Evolutionary conservation across 2,888 invertebrate genomes (phyloP).

Genomic region (Asteroscopus sphinx): DNA sequence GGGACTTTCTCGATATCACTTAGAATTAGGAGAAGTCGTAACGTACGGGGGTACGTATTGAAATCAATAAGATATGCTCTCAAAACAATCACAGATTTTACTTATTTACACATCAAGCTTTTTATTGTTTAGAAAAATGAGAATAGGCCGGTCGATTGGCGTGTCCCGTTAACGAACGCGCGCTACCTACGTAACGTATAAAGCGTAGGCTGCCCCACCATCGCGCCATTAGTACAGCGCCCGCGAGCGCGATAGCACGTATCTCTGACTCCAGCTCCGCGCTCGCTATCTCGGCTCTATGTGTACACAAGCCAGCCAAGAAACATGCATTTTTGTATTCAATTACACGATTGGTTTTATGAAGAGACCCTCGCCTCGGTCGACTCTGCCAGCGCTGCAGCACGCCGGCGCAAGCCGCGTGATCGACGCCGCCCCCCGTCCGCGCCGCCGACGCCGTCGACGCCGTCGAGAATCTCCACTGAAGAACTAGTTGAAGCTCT

Average conservation of each 20-base stretch:
- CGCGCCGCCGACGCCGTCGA: slow-evolving; percentile 83
- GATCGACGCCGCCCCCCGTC: slow-evolving; percentile 83
- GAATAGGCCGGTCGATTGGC: slow-evolving; percentile 88
- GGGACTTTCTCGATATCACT: slow-evolving; percentile 57
- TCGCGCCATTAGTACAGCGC: slow-evolving; percentile 87
- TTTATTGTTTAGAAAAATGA: slow-evolving; percentile 87
- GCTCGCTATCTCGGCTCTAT: slow-evolving; percentile 87
- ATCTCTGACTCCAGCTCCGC: slow-evolving; percentile 79
- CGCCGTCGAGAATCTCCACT: slow-evolving; percentile 89
- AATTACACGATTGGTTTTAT: slow-evolving; percentile 86
- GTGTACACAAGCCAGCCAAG: slow-evolving; percentile 84
- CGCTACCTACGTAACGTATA: slow-evolving; percentile 87
- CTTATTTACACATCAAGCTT: slow-evolving; percentile 69
- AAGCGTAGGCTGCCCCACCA: slow-evolving; percentile 87
- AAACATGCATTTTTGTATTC: slow-evolving; percentile 87
- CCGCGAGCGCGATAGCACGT: slow-evolving; percentile 88
- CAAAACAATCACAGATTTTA: slow-evolving; percentile 38
- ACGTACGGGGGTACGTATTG: slow-evolving; percentile 6
- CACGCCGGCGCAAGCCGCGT: slow-evolving; percentile 81
- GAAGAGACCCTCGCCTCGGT: slow-evolving; percentile 85
- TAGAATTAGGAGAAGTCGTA: slow-evolving; percentile 32
- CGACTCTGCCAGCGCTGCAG: slow-evolving; percentile 81
- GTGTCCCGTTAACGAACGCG: slow-evolving; percentile 87
- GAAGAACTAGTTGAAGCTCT: slow-evolving; percentile 89
- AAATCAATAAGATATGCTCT: slow-evolving; percentile 9